A percentile compares a stretch with the other conserved stretches of the same genome.
Evolutionary conservation across 2,888 invertebrate genomes (phyloP).

Genomic region (Piscicola geometra): DNA sequence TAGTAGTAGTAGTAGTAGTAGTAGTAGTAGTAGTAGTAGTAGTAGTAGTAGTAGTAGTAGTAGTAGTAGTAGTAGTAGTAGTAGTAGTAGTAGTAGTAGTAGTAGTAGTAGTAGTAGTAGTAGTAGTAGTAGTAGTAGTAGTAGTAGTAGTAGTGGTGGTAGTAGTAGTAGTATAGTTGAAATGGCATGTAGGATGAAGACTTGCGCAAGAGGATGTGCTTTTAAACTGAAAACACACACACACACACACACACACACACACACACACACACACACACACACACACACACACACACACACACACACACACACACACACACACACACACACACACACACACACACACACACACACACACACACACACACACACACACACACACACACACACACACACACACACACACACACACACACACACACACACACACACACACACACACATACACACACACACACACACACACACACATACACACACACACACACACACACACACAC

Average conservation of each 20-base stretch:
- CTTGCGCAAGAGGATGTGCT: too few relatives aligned
- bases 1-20: conserved; percentile 34
- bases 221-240: too few relatives aligned
- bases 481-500: background rate
- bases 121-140: conserved; percentile 30
- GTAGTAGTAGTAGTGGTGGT: conserved; percentile 28
- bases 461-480: conserved; percentile 14
- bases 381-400: conserved; percentile 2
- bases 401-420: background rate
- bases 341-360: too few relatives aligned
- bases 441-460: background rate
- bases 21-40: conserved; percentile 34
- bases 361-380: too few relatives aligned
- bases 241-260: too few relatives aligned
- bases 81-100: conserved; percentile 28
- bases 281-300: too few relatives aligned
- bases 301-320: too few relatives aligned
- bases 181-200: too few relatives aligned
- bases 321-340: too few relatives aligned
- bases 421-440: background rate
- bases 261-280: too few relatives aligned
- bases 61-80: conserved; percentile 34
- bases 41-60: conserved; percentile 34
- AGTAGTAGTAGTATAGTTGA: conserved; percentile 30
- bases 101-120: conserved; percentile 28